Base-by-base conservation (phyloP, 2,797 vertebrate species). In the Spea hammondii region DNA sequence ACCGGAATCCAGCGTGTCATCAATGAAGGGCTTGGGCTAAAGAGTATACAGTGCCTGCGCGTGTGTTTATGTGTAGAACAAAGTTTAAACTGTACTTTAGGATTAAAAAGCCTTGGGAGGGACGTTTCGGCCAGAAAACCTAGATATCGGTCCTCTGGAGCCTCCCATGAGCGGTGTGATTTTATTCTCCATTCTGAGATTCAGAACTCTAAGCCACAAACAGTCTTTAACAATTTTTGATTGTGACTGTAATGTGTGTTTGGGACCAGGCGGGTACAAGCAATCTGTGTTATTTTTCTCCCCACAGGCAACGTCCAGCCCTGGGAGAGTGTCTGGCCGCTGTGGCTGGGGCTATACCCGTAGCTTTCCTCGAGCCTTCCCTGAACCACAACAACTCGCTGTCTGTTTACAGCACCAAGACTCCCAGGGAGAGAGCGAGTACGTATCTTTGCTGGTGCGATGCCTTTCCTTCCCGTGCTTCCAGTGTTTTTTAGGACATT, bases 241-340 rank as follows among this genome's bases (percentile, higher is more conserved):
- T 1, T 32, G 32, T 3, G 32, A 32, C 32, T 59, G 55, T 59
- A 59, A 13, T 59, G 5, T 59, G 14, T 59, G 55, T 1, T 59
- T 11, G 5, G 11, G 5, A 12, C 55, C 8, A 5, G 7, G 4
- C 55, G 1, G 9, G 55, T 57, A 57, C n/a, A 1, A 13, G n/a
- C 11, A 0, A 5, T 57, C 3, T 57, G 9, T 65, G 6, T 11
- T 65, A n/a, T 13, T 1, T 54, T 70, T 62, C 7, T 17, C 12
- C 51, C 85, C 78, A 70, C 83, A 99, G 98, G 84, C 98, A 99
- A 88, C 94, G 98, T 14, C 98, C 97, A 0, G 96, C 97, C 17
- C 93, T 99, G 10, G 98, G 98, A 71, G 97, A 99, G 85, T 99
- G 98, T 88, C 91, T 99, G 85, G 98, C 98, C 65, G 97, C 97